Evolutionary conservation across 2,888 invertebrate genomes (phyloP), one percentile per base, ranked within the genome.

Genomic region (Mythimna vitellina): DNA sequence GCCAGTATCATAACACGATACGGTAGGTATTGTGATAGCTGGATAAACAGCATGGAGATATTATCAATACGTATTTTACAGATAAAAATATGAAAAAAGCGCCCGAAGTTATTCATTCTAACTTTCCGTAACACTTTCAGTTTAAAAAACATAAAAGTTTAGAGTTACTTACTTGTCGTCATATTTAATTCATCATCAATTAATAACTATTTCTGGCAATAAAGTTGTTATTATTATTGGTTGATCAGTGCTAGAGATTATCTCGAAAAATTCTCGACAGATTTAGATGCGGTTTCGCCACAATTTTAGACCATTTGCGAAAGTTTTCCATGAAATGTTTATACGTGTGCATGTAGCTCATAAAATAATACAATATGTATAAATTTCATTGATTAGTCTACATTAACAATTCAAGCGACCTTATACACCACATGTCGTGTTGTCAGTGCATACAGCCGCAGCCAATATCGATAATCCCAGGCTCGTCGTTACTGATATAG

Each of bases 381-480:
- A 12, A 29, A 49, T 14, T n/a, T 10, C 46, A 63, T 58, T 53
- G 62, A 73, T 65, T 14, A 57, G 17, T 49, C 2, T 51, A 3
- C 12, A 65, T 78, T 53, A 67, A 70, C 22, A 70, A 77, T 54
- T 54, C 32, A 64, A 29, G n/a, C 7, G 64, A 20, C 73, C 64
- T 65, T 25, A 53, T 17, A n/a, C 22, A 32, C 3, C 3, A 42
- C 10, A 10, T 7, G 65, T 60, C n/a, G n/a, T 10, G n/a, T n/a
- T 46, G 38, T 46, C n/a, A 20, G 12, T 67, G 64, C 56, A 62
- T 54, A 56, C 70, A 56, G 32, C 17, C 46, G n/a, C 10, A 35
- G n/a, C 22, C n/a, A n/a, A 12, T 74, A 80, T 73, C 29, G 64
- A 76, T 73, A 73, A 9, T 51, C 14, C 12, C 53, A 56, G 69